Percentiles rank a stretch among this genome's conserved stretches.
phyloP scores from a whole-genome alignment of 2,113 vertebrate species.

The Pachycephala philippinensis region DNA sequence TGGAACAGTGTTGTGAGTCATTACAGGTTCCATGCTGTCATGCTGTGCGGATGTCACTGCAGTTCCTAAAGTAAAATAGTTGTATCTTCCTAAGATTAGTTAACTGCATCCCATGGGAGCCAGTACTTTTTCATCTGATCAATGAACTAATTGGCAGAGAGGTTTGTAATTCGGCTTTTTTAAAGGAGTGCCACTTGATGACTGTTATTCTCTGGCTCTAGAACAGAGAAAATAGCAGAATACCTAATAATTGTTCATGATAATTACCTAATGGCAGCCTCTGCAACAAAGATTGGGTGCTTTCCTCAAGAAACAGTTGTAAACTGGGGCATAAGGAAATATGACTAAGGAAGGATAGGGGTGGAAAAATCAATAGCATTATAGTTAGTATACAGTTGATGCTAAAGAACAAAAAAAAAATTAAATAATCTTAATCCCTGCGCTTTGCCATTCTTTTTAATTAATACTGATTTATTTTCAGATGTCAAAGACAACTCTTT shows the following conservation, averaged over 20 bases:
- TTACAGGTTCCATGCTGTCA: background rate
- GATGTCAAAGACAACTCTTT: constrained; percentile 97
- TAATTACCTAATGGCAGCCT: background rate
- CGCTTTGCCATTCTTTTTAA: background rate
- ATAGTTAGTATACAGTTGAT: background rate
- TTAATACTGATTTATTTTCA: constrained; percentile 71
- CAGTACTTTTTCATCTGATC: background rate
- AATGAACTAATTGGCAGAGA: background rate
- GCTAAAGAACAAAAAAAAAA: background rate
- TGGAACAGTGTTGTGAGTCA: background rate
- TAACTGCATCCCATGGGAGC: background rate
- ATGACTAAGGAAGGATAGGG: background rate
- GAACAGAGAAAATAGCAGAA: background rate
- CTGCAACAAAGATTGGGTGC: background rate
- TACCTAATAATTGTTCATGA: background rate
- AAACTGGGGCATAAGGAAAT: background rate
- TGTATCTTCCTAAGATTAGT: background rate
- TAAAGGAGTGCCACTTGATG: background rate
- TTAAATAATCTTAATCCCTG: background rate
- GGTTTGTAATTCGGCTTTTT: background rate
- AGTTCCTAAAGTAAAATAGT: background rate
- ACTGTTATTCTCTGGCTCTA: background rate
- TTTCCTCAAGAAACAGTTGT: background rate
- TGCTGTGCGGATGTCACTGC: background rate
- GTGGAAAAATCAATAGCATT: background rate